Evolutionary conservation across 2,888 invertebrate species (phyloP), one percentile per base, ranked within the genome.

Genomic region (Argyresthia goedartella): DNA sequence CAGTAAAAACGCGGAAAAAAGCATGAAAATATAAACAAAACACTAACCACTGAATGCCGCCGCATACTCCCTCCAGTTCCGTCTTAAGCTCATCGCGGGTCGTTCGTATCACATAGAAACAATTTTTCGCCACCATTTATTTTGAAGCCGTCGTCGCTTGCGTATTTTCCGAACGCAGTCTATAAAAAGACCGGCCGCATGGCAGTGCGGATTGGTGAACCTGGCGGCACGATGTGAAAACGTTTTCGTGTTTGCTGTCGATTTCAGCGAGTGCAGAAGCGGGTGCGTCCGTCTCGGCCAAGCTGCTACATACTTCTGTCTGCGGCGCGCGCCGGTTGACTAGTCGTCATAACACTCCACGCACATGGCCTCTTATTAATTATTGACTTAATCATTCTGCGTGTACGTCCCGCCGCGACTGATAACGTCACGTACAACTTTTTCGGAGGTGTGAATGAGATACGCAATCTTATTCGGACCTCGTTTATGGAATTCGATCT

Each of bases 61-160:
- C 61, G 76, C 74, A 71, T 85, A 86, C 71, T 86, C 85, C 64
- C 85, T 81, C 84, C 84, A 85, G 62, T 81, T 82, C 67, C 67
- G 76, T 63, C 69, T 71, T 75, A 67, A 71, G 69, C 67, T 75
- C 85, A 84, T 86, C 65, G 66, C 46, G 42, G 44, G 16, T 14
- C 48, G 48, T 8, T 15, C 42, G 15, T 66, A 61, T 64, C 71
- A 67, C 65, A 60, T 65, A 34, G 44, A 44, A 44, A 33, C 68
- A 66, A 71, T 69, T 72, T 62, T 63, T 72, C 61, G 64, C 63
- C 67, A 73, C 69, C 84, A 85, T 85, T 81, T 81, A 82, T 80
- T 62, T 52, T 57, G 67, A 57, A 59, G 61, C 59, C 58, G 62
- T 25, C 39, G 49, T 44, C 14, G 16, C 44, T 44, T 44, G 15